A percentile compares a stretch with the other conserved stretches of the same genome.
phyloP scores from a whole-genome alignment of 2,888 invertebrate genomes.

The Ramazzottius varieornatus region DNA sequence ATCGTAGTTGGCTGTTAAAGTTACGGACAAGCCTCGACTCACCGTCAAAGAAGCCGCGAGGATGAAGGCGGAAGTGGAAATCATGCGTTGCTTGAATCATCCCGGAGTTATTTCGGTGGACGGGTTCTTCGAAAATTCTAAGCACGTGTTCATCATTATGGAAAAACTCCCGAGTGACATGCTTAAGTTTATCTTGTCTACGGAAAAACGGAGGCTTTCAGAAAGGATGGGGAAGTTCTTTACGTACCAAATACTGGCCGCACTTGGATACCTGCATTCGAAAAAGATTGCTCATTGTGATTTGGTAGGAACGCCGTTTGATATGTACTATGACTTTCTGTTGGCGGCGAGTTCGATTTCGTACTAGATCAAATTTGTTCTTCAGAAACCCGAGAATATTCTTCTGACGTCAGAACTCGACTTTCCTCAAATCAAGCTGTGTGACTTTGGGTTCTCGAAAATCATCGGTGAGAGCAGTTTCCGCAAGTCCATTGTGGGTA shows the following conservation, averaged over 20 bases:
- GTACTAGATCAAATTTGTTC: too few relatives aligned
- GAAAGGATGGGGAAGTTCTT: background rate
- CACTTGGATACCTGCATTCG: background rate
- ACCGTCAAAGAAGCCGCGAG: background rate
- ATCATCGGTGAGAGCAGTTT: slow-evolving; percentile 17
- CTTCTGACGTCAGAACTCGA: slow-evolving; percentile 15
- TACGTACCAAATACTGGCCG: background rate
- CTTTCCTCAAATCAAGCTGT: slow-evolving; percentile 19
- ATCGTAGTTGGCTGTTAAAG: background rate
- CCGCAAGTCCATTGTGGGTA: slow-evolving; percentile 18
- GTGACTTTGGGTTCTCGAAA: slow-evolving; percentile 19
- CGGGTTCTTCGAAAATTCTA: background rate
- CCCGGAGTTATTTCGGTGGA: background rate
- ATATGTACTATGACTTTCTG: background rate
- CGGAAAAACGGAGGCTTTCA: background rate
- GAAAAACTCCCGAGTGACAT: slow-evolving; percentile 2
- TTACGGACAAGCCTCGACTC: background rate
- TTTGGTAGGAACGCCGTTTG: slow-evolving; percentile 7
- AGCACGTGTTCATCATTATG: background rate
- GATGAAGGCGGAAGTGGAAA: background rate
- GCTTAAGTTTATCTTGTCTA: background rate
- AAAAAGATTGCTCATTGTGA: slow-evolving; percentile 14
- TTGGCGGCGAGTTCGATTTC: background rate
- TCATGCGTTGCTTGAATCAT: background rate
- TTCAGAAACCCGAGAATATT: slow-evolving; percentile 17